Conservation (phyloP, 2,113 vertebrate genomes). For the Nipponia nippon region DNA sequence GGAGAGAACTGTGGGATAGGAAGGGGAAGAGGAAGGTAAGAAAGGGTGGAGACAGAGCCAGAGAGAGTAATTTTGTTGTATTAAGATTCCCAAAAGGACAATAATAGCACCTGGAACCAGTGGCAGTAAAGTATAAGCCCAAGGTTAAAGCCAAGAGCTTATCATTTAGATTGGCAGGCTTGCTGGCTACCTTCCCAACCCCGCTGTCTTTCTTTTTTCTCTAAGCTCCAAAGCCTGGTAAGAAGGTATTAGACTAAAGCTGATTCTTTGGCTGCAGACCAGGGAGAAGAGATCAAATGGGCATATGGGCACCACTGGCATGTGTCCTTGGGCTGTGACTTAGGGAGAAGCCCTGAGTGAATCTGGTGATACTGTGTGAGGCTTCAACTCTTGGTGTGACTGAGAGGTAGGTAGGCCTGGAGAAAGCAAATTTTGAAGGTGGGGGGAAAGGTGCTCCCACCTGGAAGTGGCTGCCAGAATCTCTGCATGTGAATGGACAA, state of each 20-base stretch:
- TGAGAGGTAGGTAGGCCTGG: not conserved
- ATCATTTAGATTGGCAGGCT: slow-evolving; percentile 17
- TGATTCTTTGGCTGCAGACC: slow-evolving; percentile 16
- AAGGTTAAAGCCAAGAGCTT: not conserved
- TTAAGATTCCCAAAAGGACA: not conserved
- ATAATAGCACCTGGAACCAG: slow-evolving; percentile 4
- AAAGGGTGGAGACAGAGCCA: slow-evolving; percentile 5
- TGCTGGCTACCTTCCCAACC: slow-evolving; percentile 11
- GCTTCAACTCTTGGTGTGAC: not conserved
- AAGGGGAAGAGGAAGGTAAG: slow-evolving; percentile 29
- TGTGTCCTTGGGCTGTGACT: not conserved
- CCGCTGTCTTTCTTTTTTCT: not conserved
- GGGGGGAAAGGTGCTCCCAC: not conserved
- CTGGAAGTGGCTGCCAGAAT: not conserved
- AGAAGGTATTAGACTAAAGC: slow-evolving; percentile 44
- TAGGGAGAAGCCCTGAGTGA: not conserved
- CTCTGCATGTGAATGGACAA: not conserved
- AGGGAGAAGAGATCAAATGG: slow-evolving; percentile 26
- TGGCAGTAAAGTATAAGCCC: not conserved
- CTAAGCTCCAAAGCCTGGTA: slow-evolving; percentile 16
- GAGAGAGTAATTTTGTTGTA: not conserved
- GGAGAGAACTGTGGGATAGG: slow-evolving; percentile 31
- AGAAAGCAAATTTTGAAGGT: not conserved
- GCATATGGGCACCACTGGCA: not conserved
- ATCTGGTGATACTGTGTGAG: not conserved